These are phyloP conservation scores for Agrotis exclamationis DNA, from an alignment of 2,888 invertebrate species.

Conservation along the genomic window DNA sequence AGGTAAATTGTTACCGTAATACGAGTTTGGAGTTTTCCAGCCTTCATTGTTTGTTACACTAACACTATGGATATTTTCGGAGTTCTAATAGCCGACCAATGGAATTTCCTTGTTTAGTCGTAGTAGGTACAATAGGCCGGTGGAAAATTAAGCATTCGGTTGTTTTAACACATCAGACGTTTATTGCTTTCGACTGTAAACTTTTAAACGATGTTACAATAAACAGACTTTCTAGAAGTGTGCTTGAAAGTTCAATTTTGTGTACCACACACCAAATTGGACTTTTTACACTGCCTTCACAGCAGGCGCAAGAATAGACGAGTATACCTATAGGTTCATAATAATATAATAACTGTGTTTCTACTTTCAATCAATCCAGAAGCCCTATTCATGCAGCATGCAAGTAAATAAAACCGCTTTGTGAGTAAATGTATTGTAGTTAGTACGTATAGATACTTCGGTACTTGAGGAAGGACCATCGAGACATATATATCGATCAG, in stretches of 20 bases:
- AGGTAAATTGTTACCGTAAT: constrained; percentile 41
- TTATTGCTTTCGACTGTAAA: constrained; percentile 70
- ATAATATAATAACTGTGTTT: background rate
- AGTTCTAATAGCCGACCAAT: constrained; percentile 75
- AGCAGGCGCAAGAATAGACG: background rate
- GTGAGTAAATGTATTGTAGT: constrained; percentile 23
- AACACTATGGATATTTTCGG: constrained; percentile 78
- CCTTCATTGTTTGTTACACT: constrained; percentile 69
- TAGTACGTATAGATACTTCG: constrained; percentile 36
- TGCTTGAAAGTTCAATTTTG: background rate
- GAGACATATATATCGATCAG: constrained; percentile 86
- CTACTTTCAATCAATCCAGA: constrained; percentile 20
- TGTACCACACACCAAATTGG: constrained; percentile 3
- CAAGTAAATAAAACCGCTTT: constrained; percentile 17
- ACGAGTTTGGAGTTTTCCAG: constrained; percentile 56
- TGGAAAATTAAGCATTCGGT: constrained; percentile 69
- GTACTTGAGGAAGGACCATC: constrained; percentile 74
- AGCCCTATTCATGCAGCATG: background rate
- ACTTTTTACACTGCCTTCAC: too few species aligned
- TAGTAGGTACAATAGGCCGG: constrained; percentile 70
- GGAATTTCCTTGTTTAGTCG: constrained; percentile 82
- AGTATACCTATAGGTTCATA: background rate
- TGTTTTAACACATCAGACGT: constrained; percentile 65
- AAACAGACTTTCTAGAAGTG: constrained; percentile 42
- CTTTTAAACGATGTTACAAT: constrained; percentile 50